Conservation (phyloP, 2,113 vertebrate genomes). For the Ammospiza caudacuta region DNA sequence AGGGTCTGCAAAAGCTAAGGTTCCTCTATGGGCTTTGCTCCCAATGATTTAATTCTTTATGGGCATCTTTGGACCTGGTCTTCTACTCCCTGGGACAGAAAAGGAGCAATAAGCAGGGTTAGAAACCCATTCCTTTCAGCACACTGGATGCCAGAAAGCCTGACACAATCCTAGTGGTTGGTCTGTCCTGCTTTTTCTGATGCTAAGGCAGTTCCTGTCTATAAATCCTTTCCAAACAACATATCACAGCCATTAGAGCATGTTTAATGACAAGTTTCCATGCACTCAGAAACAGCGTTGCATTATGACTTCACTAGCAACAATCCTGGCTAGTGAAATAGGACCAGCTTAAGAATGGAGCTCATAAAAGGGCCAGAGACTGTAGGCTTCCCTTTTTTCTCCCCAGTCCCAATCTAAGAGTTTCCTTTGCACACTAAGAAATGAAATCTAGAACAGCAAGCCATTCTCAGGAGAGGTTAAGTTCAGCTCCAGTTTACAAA, state of each 20-base stretch:
- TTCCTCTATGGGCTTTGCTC: background rate
- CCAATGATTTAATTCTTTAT: background rate
- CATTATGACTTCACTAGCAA: background rate
- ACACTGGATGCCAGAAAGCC: background rate
- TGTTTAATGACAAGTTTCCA: background rate
- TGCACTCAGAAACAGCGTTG: background rate
- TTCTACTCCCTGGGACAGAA: background rate
- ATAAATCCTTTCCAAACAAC: background rate
- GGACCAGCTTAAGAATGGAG: background rate
- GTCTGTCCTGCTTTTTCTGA: background rate
- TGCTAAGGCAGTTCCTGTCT: background rate
- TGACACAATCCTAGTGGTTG: background rate
- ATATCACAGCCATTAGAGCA: background rate
- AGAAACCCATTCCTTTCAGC: background rate
- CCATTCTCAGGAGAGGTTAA: background rate
- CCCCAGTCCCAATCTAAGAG: background rate
- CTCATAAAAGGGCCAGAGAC: background rate
- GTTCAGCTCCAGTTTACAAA: background rate
- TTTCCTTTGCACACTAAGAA: background rate
- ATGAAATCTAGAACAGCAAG: background rate
- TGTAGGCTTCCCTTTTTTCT: background rate
- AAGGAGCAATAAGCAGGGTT: background rate
- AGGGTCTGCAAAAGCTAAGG: background rate
- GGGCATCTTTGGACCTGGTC: background rate
- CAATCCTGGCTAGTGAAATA: background rate